Base-by-base conservation (phyloP, 2,888 invertebrate genomes). In the Apamea anceps region DNA sequence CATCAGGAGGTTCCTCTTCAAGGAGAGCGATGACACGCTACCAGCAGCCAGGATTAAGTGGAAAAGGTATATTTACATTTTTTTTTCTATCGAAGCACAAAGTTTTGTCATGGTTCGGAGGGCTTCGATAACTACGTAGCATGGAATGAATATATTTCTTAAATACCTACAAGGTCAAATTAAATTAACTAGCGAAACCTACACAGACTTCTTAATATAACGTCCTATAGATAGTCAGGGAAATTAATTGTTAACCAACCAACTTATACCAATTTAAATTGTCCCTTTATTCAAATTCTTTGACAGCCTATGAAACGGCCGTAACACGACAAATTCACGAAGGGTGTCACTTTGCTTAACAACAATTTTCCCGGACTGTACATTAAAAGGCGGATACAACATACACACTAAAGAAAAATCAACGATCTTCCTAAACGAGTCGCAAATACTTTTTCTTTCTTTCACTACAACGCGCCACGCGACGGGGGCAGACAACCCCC, bases 1-100 rank as follows among this genome's bases (percentile, higher is more conserved):
- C 7, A 97, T 99, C 75, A 97, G 99, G 78, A 94, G 97, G 75
- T 98, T 98, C 93, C 94, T 99, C 75, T 97, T 98, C 88, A 99
- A 99, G 91, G 99, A 99, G 87, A 97, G 98, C 82, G 97, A 98
- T 25, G 97, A 97, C 76, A 98, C 98, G 0, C 93, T 98, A 73
- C 97, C 98, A 12, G 96, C 97, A 10, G 98, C 98, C 67, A 96
- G 97, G 88, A 97, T 96, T 73, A 97, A 97, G 89, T 95, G 97
- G 94, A 97, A 94, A 92, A 97, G 97, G 98, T 98, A 87, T 21
- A n/a, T 21, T 18, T 62, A 15, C 7, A 6, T 15, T n/a, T 25
- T 60, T 18, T 62, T 28, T 62, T 62, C 18, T 18, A 28, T 15
- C 7, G 8, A 8, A 18, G 3, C 28, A 62, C 7, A 57, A 57